Conservation (phyloP, 2,888 invertebrate species). For the Perithous albicinctus region DNA sequence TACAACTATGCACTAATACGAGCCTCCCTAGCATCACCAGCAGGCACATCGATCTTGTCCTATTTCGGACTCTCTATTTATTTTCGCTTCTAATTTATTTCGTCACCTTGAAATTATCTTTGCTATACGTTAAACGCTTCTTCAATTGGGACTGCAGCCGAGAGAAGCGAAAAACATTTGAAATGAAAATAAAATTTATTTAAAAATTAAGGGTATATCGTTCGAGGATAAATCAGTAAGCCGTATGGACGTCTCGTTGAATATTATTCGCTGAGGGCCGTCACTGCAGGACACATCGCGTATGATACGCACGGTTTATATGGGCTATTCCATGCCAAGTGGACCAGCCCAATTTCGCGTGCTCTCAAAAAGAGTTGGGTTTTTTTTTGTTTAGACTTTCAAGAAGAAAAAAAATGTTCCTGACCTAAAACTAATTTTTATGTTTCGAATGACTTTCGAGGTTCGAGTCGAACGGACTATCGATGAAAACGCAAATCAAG, state of each 20-base stretch:
- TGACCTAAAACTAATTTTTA: no score
- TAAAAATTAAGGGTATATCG: neutral
- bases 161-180: conserved; percentile 83
- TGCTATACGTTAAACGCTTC: no score
- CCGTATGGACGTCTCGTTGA: conserved; percentile 50
- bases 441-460: no score
- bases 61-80: conserved; percentile 31
- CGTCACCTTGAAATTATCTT: conserved; percentile 32
- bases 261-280: conserved; percentile 61
- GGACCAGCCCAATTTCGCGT: no score
- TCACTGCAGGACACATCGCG: neutral
- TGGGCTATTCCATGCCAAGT: no score
- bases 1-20: neutral
- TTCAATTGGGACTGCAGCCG: no score
- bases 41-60: conserved; percentile 48
- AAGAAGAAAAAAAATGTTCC: no score
- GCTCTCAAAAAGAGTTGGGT: no score
- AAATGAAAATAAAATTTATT: conserved; percentile 67
- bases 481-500: no score
- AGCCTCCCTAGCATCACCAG: no score
- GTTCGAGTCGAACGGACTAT: no score
- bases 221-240: conserved; percentile 1
- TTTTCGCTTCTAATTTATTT: conserved; percentile 42
- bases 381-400: no score
- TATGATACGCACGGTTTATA: neutral